Conservation (phyloP, 2,888 invertebrate genomes). For the Troglohyphantes excavatus region DNA sequence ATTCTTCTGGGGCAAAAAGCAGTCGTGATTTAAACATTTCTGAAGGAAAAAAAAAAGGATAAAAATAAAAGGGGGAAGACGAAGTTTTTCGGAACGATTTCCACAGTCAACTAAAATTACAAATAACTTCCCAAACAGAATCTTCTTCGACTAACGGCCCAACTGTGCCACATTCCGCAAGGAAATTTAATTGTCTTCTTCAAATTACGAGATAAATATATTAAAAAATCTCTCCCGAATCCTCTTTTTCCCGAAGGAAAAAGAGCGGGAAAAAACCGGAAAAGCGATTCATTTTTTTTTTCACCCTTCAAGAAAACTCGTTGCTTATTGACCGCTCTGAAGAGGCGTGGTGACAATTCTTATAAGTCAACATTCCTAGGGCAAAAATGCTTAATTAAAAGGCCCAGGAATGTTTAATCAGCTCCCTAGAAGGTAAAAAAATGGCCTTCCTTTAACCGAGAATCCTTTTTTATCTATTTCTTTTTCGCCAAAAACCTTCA, state of each 20-base stretch:
- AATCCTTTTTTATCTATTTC: slow-evolving; percentile 35
- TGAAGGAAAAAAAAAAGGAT: neutral
- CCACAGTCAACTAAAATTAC: slow-evolving; percentile 44
- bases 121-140: slow-evolving; percentile 43
- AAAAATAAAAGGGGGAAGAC: neutral
- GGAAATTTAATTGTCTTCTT: slow-evolving; percentile 76
- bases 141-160: slow-evolving; percentile 35
- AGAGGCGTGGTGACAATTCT: slow-evolving; percentile 60
- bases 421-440: slow-evolving; percentile 49
- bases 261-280: slow-evolving; percentile 32
- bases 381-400: slow-evolving; percentile 78
- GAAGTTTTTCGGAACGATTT: slow-evolving; percentile 11
- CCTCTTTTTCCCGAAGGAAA: neutral
- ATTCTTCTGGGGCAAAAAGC: slow-evolving; percentile 14
- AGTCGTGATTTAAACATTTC: slow-evolving; percentile 8
- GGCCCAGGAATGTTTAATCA: slow-evolving; percentile 76
- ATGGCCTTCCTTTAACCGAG: slow-evolving; percentile 46
- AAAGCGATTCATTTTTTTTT: slow-evolving; percentile 41
- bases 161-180: slow-evolving; percentile 40
- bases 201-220: slow-evolving; percentile 77
- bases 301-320: neutral
- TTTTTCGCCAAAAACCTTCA: slow-evolving; percentile 16
- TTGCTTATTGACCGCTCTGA: slow-evolving; percentile 73
- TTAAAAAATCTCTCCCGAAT: slow-evolving; percentile 24
- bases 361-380: slow-evolving; percentile 76